Base-by-base conservation (phyloP, 1,140 invertebrate genomes). In the Nilaparvata lugens region DNA sequence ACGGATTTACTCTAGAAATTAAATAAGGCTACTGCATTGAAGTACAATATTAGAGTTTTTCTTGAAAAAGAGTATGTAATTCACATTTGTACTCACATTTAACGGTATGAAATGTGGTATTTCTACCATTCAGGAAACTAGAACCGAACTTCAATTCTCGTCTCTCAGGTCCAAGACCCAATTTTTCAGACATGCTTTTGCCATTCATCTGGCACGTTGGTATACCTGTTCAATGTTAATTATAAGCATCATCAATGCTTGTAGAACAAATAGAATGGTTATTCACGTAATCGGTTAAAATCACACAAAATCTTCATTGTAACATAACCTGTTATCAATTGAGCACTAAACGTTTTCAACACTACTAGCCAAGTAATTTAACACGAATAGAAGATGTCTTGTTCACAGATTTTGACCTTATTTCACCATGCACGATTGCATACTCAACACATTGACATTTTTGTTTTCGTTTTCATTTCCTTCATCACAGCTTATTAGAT, bases 121-220 rank as follows among this genome's bases (percentile, higher is more conserved):
- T 77, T 72, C 81, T 86, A 56, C 82, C 83, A 67, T 81, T 84
- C 1, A 80, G 84, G 72, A 93, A 93, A 69, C 86, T 90, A 56
- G 85, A 78, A 21, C 91, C 91, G 54, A 94, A 76, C 74, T 91
- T 92, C 25, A 94, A 76, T 76, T 92, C 87, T 61, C 86, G 80
- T 53, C 88, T 81, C 74, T 87, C 85, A 68, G 82, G 81, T 52
- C 86, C 87, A 57, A 91, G 75, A 67, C 86, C 83, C 61, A 88
- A 76, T 76, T 84, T 86, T 66, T 88, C 85, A 63, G 85, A 83
- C 82, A 88, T 85, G 24, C 31, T 60, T 54, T 38, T 55, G 59
- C 59, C 59, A 60, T 60, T 60, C 59, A 60, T 60, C 31, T 55
- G 52, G 52, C 59, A 60, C 38, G 59, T 60, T 60, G 52, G 52